A percentile compares a stretch with the other conserved stretches of the same genome.
phyloP scores from a whole-genome alignment of 2,797 vertebrate genomes.

The Leptoclinus maculatus region DNA sequence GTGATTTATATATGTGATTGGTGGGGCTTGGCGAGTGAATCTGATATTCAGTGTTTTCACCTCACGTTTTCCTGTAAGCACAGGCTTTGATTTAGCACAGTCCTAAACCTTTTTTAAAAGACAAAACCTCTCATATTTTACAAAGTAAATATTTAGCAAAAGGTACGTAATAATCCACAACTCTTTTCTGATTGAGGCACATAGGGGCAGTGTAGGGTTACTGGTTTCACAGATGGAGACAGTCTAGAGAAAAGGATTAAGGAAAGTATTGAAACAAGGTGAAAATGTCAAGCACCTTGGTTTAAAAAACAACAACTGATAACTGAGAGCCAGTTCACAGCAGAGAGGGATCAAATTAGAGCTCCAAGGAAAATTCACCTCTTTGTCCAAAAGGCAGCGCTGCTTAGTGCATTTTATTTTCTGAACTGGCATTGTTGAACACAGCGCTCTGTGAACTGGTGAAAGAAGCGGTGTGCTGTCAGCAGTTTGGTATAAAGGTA shows the following conservation, averaged over 20 bases:
- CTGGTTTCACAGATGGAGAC: conserved; percentile 35
- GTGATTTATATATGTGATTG: background rate
- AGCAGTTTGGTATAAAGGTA: background rate
- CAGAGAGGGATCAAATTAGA: background rate
- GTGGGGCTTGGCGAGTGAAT: background rate
- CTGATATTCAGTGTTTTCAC: background rate
- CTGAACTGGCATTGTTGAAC: background rate
- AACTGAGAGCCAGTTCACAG: background rate
- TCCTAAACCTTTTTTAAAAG: background rate
- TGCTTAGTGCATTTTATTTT: background rate
- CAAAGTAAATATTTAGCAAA: background rate
- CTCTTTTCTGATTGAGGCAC: conserved; percentile 11
- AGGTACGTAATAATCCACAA: background rate
- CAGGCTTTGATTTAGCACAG: too few relatives aligned
- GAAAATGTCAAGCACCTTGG: background rate
- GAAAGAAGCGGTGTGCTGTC: background rate
- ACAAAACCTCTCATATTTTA: background rate
- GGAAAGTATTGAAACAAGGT: background rate
- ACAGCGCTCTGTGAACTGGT: background rate
- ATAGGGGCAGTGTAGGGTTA: conserved; percentile 31
- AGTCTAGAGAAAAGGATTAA: background rate
- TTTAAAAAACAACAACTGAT: background rate
- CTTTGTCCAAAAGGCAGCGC: background rate
- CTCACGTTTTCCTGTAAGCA: background rate
- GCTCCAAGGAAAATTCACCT: background rate